Conservation (phyloP, 2,113 vertebrate genomes). For the Physeter macrocephalus region DNA sequence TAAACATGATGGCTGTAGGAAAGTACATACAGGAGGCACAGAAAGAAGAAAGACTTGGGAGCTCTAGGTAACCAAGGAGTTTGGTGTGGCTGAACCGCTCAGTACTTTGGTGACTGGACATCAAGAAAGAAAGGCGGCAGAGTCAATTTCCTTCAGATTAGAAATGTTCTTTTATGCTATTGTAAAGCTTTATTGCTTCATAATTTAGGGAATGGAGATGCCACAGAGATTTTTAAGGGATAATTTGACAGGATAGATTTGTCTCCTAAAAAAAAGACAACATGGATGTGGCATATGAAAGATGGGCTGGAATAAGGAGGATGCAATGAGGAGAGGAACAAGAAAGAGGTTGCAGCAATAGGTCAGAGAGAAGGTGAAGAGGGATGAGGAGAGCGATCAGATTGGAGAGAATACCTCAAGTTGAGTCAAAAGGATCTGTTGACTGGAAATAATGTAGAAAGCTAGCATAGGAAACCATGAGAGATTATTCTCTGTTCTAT, state of each 20-base stretch:
- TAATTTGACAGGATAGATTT: not conserved
- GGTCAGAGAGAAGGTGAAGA: not conserved
- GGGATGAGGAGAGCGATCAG: not conserved
- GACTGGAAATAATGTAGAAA: not conserved
- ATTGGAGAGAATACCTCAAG: not conserved
- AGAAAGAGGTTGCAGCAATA: not conserved
- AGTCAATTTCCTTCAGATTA: not conserved
- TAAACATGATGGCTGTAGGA: not conserved
- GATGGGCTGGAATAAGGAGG: not conserved
- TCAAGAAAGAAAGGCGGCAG: not conserved
- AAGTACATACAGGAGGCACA: not conserved
- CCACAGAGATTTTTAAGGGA: not conserved
- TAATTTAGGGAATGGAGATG: not conserved
- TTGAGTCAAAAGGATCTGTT: not conserved
- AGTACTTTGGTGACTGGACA: not conserved
- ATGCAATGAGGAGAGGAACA: not conserved
- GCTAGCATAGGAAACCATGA: not conserved
- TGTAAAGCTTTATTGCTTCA: not conserved
- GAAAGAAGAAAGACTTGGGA: not conserved
- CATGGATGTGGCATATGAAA: not conserved
- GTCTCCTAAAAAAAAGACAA: not conserved
- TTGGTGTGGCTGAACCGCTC: accelerated
- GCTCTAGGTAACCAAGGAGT: not conserved
- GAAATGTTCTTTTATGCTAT: not conserved
- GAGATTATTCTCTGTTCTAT: not conserved